Evolutionary conservation across 2,888 invertebrate genomes (phyloP), one percentile per base, ranked within the genome.

Genomic region (Fabriciana adippe): DNA sequence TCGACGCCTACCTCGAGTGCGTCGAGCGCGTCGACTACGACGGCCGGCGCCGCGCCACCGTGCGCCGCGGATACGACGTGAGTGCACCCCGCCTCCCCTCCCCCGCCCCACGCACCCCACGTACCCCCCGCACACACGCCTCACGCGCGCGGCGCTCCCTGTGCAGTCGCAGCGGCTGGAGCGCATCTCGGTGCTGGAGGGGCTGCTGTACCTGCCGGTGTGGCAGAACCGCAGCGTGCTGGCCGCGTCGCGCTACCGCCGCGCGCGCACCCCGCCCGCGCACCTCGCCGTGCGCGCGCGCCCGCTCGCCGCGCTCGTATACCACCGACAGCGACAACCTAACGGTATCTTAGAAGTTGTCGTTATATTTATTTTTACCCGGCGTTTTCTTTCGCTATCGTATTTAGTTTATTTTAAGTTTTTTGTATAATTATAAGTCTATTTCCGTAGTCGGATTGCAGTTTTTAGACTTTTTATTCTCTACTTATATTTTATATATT

Each of bases 301-400:
- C 50, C 95, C 96, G 15, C 93, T 93, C 78, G 94, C 94, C 77
- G 94, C 96, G 75, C 94, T 96, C 74, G 94, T 96, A 59, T 97
- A 95, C 86, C 97, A 97, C 89, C 93, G 95, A 66, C 96, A 95
- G 83, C 90, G 95, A 67, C 97, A 97, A 86, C 97, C 97, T 94
- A 14, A 92, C 82, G 86, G 87, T 80, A 54, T 41, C 35, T 41
- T 2, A 26, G 21, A 11, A 18, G 15, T n/a, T 35, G 47, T 13
- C 18, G 8, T 14, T 54, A n/a, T 47, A 8, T 26, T 11, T 16
- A 63, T 56, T 35, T 15, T 35, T 50, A 0, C 8, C 5, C 16
- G 16, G 16, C 15, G 6, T 16, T 50, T 50, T 35, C 26, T 35
- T 35, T 11, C 6, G 2, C 11, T 11, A 35, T 11, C 35, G 35